These are phyloP conservation scores for Papilio aristodemus DNA, from an alignment of 1,140 invertebrate genomes.

Conservation along the genomic window DNA sequence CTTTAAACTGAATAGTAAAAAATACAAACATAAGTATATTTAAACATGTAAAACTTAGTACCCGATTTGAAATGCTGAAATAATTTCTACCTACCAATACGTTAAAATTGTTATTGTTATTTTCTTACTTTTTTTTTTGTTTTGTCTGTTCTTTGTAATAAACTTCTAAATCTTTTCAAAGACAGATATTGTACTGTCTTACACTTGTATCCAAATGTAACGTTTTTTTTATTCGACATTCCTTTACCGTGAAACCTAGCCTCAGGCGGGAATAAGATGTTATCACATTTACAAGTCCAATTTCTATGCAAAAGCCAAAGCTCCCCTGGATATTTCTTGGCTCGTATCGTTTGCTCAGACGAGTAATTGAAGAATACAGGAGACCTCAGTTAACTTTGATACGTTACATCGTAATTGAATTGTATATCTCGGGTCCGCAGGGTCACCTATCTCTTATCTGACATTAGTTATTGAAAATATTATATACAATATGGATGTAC, in stretches of 20 bases:
- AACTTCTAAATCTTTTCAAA: not conserved
- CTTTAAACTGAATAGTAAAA: too few species aligned
- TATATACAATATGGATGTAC: not conserved
- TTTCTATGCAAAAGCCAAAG: conserved; percentile 33
- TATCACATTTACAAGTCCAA: conserved; percentile 33
- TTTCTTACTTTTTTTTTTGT: not conserved
- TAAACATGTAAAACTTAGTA: too few species aligned
- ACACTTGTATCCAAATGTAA: not conserved
- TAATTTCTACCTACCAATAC: too few species aligned
- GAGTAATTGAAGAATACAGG: conserved; percentile 28
- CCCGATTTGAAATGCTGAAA: too few species aligned
- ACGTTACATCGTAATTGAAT: conserved; percentile 30
- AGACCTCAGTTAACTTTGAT: conserved; percentile 28
- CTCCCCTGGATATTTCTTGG: conserved; percentile 31
- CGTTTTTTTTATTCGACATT: conserved; percentile 7
- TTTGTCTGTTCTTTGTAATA: not conserved
- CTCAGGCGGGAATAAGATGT: conserved; percentile 22
- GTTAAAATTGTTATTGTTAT: too few species aligned
- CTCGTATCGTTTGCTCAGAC: conserved; percentile 27
- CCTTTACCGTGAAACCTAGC: not conserved
- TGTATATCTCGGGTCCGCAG: conserved; percentile 18
- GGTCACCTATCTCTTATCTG: not conserved
- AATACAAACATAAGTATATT: too few species aligned
- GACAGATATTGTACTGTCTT: not conserved
- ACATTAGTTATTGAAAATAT: conserved; percentile 6